Base-by-base conservation (phyloP, 2,888 invertebrate species). In the Aradus depressus region DNA sequence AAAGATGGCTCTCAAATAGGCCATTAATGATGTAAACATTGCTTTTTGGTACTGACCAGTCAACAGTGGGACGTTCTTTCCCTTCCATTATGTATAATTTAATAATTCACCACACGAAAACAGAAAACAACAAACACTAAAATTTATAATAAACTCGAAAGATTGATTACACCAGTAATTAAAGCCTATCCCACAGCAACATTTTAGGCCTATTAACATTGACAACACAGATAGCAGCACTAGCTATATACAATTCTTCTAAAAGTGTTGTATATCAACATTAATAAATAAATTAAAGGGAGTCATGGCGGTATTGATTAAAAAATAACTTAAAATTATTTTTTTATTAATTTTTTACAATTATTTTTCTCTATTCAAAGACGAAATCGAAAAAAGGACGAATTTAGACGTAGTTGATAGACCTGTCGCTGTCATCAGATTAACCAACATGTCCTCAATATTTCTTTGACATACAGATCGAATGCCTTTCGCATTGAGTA, bases 201-300 rank as follows among this genome's bases (percentile, higher is more conserved):
- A 72, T 72, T 72, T 72, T 70, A 72, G 71, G 71, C 75, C 74
- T 73, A 75, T 75, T 75, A 76, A 80, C 76, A 80, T 81, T 82
- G 82, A 82, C 82, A 82, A 79, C 77, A 77, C 75, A 83, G 82
- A 77, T 79, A 81, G 82, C 82, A 78, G 75, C 75, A 76, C 75
- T 68, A 71, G 72, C 72, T 70, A 72, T 52, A 52, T 51, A 55
- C 53, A 56, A 31, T 43, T 43, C 43, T 16, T 42, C 8, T 19
- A 6, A 16, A 28, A 12, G 28, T 28, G 28, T 6, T n/a, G n/a
- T n/a, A n/a, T n/a, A n/a, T n/a, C n/a, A n/a, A n/a, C n/a, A n/a
- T n/a, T n/a, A n/a, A n/a, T n/a, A n/a, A n/a, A n/a, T n/a, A n/a
- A n/a, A n/a, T n/a, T n/a, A n/a, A n/a, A n/a, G n/a, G n/a, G n/a